A percentile compares a stretch with the other conserved stretches of the same genome.
Conservation (phyloP, 2,113 vertebrate species). For the Oceanodroma tethys region DNA sequence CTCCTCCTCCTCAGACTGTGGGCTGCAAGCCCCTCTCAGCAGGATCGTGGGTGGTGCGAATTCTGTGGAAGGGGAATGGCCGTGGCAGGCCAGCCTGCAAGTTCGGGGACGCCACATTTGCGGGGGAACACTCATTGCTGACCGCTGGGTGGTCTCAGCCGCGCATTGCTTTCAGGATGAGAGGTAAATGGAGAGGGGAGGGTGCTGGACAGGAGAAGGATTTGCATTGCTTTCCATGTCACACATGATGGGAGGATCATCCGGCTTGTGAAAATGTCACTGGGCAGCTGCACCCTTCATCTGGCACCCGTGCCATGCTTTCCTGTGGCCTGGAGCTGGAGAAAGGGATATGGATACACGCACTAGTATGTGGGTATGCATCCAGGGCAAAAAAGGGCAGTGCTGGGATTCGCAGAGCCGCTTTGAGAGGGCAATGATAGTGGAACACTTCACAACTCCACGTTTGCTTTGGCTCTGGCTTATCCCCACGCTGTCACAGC, state of each 20-base stretch:
- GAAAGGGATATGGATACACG: background rate
- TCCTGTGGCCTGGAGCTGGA: background rate
- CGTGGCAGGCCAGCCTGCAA: slow-evolving; percentile 93
- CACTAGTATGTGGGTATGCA: background rate
- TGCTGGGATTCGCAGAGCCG: background rate
- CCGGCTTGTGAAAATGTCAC: background rate
- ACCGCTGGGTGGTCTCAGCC: slow-evolving; percentile 89
- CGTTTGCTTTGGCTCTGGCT: background rate
- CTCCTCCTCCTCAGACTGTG: slow-evolving; percentile 78
- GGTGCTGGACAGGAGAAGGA: background rate
- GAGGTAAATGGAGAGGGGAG: slow-evolving; percentile 62
- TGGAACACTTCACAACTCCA: background rate
- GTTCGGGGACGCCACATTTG: slow-evolving; percentile 85
- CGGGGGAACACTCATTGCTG: slow-evolving; percentile 84
- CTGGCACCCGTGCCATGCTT: background rate
- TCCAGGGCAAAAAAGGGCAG: background rate
- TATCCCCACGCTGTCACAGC: background rate
- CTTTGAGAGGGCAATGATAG: background rate
- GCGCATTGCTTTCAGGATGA: slow-evolving; percentile 94
- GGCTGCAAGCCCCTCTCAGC: slow-evolving; percentile 78
- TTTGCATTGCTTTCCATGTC: background rate
- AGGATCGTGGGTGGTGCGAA: slow-evolving; percentile 84
- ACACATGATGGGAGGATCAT: background rate
- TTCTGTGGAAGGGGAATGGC: slow-evolving; percentile 90
- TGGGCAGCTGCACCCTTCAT: background rate